Base-by-base conservation (phyloP, 1,140 invertebrate genomes). In the Hirudo medicinalis region DNA sequence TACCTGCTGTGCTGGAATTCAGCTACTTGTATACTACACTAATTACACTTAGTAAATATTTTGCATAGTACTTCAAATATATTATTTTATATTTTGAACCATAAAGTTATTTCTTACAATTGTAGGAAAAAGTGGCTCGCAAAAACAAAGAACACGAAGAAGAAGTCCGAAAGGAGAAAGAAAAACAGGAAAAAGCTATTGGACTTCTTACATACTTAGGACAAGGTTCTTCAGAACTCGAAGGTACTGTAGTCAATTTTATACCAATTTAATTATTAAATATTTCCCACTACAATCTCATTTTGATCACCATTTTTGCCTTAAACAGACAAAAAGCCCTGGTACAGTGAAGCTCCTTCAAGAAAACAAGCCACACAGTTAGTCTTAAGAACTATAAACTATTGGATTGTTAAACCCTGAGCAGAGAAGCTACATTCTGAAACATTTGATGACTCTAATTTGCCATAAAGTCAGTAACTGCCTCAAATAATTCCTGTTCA, bases 151-250 rank as follows among this genome's bases (percentile, higher is more conserved):
- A 97, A 74, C 89, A 94, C 82, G 91, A 95, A 78, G 87, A 87
- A 75, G 94, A 97, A 79, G 87, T 90, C 72, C 94, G 92, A 80
- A 88, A 90, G 73, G 92, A 96, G 80, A 88, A 90, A 81, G 93
- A 97, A 80, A 91, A 94, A 77, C 97, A 94, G 86, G 95, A 98
- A 80, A 97, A 97, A 78, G 91, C 93, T 83, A 94, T 98, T 78
- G 95, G 95, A 0, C 90, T 94, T 78, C 83, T 98, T 22, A 97
- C 92, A 57, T 97, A 97, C 84, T 84, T 99, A 68, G 94, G 93
- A 0, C 94, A 98, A 83, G 90, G 93, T 79, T 89, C 91, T 66
- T 88, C 91, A 80, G 93, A 97, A 83, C 86, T 88, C 66, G 73
- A 78, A 69, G 71, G 77, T 76, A 74, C 20, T 13, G 36, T 17